Evolutionary conservation across 92 coral and sea anemone species (phyloP).

Genomic region (Paramuricea clavata): DNA sequence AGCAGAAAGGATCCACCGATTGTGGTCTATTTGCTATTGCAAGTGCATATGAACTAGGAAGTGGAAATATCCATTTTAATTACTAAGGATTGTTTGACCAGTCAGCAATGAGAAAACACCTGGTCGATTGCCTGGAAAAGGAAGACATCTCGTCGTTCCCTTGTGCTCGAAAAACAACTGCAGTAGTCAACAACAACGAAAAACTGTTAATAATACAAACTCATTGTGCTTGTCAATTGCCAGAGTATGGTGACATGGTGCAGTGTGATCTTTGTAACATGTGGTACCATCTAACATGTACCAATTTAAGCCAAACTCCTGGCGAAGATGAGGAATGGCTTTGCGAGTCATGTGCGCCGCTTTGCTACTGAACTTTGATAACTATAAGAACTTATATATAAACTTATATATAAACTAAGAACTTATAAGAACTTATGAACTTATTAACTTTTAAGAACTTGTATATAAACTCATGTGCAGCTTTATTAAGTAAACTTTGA

Average conservation of each 20-base stretch:
- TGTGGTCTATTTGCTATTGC: conserved; percentile 58
- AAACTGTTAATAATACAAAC: background rate
- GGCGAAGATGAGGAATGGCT: conserved; percentile 30
- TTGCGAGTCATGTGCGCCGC: conserved; percentile 29
- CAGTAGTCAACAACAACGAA: background rate
- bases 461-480: no score
- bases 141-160: conserved; percentile 41
- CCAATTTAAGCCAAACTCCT: conserved; percentile 7
- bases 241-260: conserved; percentile 44
- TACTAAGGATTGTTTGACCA: conserved; percentile 34
- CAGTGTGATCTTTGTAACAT: conserved; percentile 41
- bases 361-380: background rate
- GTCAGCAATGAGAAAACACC: conserved; percentile 39
- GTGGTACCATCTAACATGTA: conserved; percentile 16
- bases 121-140: conserved; percentile 33
- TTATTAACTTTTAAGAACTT: no score
- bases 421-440: no score
- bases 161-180: conserved; percentile 17
- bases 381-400: no score
- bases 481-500: no score
- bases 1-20: background rate
- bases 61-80: conserved; percentile 20
- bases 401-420: no score
- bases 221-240: conserved; percentile 22
- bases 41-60: conserved; percentile 56